phyloP scores from a whole-genome alignment of 2,888 invertebrate species.

The Cryptocephalus moraei region DNA sequence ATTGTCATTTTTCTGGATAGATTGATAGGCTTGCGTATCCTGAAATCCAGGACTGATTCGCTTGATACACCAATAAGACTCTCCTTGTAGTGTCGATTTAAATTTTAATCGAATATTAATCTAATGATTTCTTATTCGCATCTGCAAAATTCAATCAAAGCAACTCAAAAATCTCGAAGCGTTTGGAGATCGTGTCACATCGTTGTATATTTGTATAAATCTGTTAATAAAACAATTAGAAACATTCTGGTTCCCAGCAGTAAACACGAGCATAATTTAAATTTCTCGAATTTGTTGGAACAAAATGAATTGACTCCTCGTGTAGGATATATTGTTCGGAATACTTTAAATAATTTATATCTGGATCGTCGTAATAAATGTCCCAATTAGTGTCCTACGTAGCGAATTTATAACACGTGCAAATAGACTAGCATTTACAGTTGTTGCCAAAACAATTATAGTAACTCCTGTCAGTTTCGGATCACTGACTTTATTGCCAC shows the following conservation, averaged over 20 bases:
- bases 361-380: neutral
- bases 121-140: too few species aligned
- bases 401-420: slow-evolving; percentile 29
- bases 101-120: too few species aligned
- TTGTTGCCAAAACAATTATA: slow-evolving; percentile 33
- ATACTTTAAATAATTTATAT: neutral
- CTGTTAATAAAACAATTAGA: neutral
- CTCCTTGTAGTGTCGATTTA: too few species aligned
- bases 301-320: neutral
- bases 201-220: neutral
- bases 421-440: slow-evolving; percentile 30
- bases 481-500: slow-evolving; percentile 6
- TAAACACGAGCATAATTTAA: neutral
- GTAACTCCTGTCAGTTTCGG: slow-evolving; percentile 11
- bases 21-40: too few species aligned
- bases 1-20: too few species aligned
- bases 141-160: too few species aligned
- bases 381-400: slow-evolving; percentile 29
- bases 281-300: neutral
- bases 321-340: neutral
- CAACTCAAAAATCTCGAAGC: too few species aligned
- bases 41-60: too few species aligned
- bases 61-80: too few species aligned
- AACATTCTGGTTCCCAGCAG: neutral
- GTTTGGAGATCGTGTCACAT: too few species aligned